These are phyloP conservation scores for Heliconius cydno DNA, from an alignment of 2,888 invertebrate species.

Conservation along the genomic window DNA sequence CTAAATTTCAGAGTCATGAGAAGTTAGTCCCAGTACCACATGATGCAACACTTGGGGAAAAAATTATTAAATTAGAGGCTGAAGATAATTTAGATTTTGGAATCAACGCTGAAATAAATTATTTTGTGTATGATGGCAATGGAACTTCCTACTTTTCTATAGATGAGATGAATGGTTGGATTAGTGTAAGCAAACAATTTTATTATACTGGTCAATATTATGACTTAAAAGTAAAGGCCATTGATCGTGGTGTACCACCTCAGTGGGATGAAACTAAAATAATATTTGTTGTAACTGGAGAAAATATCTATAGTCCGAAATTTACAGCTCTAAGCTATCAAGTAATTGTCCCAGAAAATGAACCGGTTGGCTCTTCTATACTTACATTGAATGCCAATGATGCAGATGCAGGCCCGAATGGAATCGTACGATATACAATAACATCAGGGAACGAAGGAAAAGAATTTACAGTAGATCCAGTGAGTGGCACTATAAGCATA, in stretches of 20 bases:
- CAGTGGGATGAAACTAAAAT: slow-evolving; percentile 90
- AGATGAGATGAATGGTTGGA: slow-evolving; percentile 91
- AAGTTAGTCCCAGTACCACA: slow-evolving; percentile 93
- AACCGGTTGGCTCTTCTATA: slow-evolving; percentile 92
- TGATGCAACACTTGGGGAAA: slow-evolving; percentile 87
- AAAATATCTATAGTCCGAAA: slow-evolving; percentile 90
- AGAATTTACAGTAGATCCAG: slow-evolving; percentile 90
- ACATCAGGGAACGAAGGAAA: slow-evolving; percentile 91
- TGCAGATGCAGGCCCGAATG: slow-evolving; percentile 94
- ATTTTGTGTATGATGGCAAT: slow-evolving; percentile 89
- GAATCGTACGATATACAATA: slow-evolving; percentile 92
- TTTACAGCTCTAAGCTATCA: slow-evolving; percentile 94
- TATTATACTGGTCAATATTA: slow-evolving; percentile 86
- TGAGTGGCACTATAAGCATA: slow-evolving; percentile 91
- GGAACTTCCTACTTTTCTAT: slow-evolving; percentile 89
- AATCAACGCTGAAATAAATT: slow-evolving; percentile 94
- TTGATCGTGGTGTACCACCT: slow-evolving; percentile 94
- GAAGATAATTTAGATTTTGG: slow-evolving; percentile 92
- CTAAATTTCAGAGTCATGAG: slow-evolving; percentile 89
- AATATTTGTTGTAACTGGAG: slow-evolving; percentile 91
- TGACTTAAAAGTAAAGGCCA: slow-evolving; percentile 87
- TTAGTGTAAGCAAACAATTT: slow-evolving; percentile 86
- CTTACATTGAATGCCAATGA: slow-evolving; percentile 93
- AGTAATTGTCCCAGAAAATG: slow-evolving; percentile 96
- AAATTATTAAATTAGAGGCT: slow-evolving; percentile 88